These are phyloP conservation scores for Araneus ventricosus DNA, from an alignment of 1,140 invertebrate genomes.

Conservation along the genomic window DNA sequence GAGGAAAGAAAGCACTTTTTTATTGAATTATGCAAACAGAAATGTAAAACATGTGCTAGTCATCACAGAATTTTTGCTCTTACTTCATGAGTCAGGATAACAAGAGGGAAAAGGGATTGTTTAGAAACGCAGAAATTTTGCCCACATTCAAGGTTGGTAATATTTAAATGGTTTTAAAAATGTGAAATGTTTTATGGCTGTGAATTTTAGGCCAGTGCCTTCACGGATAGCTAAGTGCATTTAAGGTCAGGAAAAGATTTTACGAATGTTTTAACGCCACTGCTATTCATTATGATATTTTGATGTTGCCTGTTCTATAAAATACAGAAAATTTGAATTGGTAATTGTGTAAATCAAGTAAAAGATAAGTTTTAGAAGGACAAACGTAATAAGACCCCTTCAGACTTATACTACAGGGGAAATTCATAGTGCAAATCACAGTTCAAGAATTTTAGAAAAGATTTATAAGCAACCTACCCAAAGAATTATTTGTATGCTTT, in stretches of 20 bases:
- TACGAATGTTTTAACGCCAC: no score
- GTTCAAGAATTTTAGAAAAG: no score
- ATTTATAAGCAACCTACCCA: no score
- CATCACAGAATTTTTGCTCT: background rate
- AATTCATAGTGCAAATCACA: no score
- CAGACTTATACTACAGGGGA: no score
- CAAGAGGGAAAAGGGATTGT: background rate
- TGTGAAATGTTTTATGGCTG: background rate
- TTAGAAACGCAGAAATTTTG: background rate
- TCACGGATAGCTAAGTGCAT: background rate
- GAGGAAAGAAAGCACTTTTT: background rate
- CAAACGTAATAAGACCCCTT: no score
- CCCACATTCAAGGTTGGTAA: background rate
- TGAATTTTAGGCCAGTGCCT: background rate
- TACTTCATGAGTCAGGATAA: background rate
- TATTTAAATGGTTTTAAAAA: constrained; percentile 11
- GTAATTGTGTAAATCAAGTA: no score
- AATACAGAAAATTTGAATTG: no score
- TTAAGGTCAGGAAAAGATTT: background rate
- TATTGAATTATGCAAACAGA: constrained; percentile 41
- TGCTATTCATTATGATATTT: no score
- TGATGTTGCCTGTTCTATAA: no score
- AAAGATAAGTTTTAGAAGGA: no score
- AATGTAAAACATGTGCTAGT: constrained; percentile 20
- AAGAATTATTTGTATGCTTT: no score